phyloP scores from a whole-genome alignment of 1,140 invertebrate genomes.

The Drosophila kohkoa region DNA sequence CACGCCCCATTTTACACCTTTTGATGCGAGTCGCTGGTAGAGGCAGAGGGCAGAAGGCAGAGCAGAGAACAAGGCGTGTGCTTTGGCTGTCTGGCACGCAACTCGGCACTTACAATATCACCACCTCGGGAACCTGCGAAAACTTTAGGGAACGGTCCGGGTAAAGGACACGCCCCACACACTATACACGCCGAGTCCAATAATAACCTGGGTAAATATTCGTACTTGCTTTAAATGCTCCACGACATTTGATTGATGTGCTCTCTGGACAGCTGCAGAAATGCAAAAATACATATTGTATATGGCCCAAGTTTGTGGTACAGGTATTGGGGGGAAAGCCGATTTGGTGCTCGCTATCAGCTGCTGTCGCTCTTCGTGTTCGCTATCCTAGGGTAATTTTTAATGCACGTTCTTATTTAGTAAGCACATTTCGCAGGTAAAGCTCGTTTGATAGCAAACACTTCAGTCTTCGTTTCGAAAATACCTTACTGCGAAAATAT shows the following conservation, averaged over 20 bases:
- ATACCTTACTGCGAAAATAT: not conserved
- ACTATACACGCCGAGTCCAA: constrained; percentile 7
- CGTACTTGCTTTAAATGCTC: constrained; percentile 61
- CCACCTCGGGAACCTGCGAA: constrained; percentile 1
- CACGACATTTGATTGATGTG: constrained; percentile 77
- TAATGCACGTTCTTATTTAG: constrained; percentile 58
- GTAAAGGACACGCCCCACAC: constrained; percentile 55
- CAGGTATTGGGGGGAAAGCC: constrained; percentile 14
- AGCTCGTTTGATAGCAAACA: constrained; percentile 28
- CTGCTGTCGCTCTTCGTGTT: constrained; percentile 57
- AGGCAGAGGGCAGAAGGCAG: no score
- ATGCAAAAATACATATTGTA: constrained; percentile 50
- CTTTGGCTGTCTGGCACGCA: constrained; percentile 56
- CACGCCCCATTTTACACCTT: constrained; percentile 74
- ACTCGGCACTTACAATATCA: constrained; percentile 70
- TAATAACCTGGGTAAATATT: constrained; percentile 40
- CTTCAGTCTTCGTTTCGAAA: not conserved
- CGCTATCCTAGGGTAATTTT: constrained; percentile 66
- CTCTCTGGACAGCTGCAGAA: constrained; percentile 67
- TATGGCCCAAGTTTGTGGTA: not conserved
- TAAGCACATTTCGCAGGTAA: constrained; percentile 43
- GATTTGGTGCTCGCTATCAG: constrained; percentile 49
- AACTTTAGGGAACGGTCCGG: constrained; percentile 10
- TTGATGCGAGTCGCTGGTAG: constrained; percentile 54
- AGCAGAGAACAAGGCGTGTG: constrained; percentile 56